phyloP scores from a whole-genome alignment of 2,113 vertebrate species.

The Narcine bancroftii region DNA sequence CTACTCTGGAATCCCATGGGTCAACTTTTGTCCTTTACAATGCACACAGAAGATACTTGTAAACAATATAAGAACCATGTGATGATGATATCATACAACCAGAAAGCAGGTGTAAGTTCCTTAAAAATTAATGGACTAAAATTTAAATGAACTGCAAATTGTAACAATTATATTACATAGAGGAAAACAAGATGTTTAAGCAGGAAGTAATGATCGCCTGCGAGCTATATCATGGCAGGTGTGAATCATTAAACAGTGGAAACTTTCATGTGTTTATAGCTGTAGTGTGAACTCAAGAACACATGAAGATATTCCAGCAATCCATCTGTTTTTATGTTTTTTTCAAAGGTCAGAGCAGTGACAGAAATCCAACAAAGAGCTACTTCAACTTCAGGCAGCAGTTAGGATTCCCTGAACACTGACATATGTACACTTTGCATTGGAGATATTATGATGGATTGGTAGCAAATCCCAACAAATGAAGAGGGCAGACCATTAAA shows the following conservation, averaged over 20 bases:
- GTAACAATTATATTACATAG: not conserved
- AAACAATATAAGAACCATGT: constrained; percentile 12
- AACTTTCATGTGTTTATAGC: constrained; percentile 21
- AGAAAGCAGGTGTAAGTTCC: not conserved
- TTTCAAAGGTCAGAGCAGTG: not conserved
- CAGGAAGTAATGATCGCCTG: not conserved
- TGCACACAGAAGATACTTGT: not conserved
- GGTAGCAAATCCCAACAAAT: not conserved
- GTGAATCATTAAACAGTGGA: not conserved
- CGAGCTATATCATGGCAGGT: not conserved
- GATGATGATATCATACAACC: not conserved
- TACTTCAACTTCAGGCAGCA: not conserved
- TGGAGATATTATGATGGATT: not conserved
- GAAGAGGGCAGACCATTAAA: too few relatives aligned
- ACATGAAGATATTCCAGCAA: not conserved
- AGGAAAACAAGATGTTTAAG: not conserved
- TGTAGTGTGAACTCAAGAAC: not conserved
- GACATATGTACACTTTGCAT: not conserved
- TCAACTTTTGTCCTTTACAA: not conserved
- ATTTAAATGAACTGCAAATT: not conserved
- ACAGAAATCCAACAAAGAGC: not conserved
- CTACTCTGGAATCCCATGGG: not conserved
- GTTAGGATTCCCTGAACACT: not conserved
- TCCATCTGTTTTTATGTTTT: not conserved
- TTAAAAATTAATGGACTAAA: not conserved